Evolutionary conservation across 2,113 vertebrate genomes (phyloP).

Genomic region (Actinemys pallida): DNA sequence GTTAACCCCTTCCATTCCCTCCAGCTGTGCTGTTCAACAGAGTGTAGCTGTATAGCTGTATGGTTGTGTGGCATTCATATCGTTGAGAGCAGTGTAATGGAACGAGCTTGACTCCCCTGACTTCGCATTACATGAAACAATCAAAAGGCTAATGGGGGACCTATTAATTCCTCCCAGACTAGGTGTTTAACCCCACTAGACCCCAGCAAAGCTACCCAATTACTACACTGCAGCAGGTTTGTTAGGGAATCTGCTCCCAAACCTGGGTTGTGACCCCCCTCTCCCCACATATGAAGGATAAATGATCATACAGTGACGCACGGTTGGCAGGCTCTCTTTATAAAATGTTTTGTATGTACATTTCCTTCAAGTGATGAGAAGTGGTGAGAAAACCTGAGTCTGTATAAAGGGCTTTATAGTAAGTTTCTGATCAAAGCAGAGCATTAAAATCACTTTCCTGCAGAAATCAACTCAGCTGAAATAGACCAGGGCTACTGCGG

Average conservation of each 20-base stretch:
- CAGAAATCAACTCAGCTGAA: neutral
- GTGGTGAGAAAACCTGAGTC: neutral
- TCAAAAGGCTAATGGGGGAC: neutral
- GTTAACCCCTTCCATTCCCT: neutral
- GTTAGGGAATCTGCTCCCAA: neutral
- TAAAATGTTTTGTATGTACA: neutral
- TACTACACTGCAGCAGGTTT: neutral
- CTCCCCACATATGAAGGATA: neutral
- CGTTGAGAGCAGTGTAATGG: neutral
- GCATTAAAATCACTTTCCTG: neutral
- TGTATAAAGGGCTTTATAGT: neutral
- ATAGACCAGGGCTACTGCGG: neutral
- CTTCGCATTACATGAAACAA: neutral
- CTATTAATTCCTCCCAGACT: neutral
- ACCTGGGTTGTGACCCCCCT: neutral
- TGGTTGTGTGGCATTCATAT: neutral
- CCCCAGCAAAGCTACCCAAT: neutral
- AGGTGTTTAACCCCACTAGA: neutral
- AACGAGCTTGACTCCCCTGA: neutral
- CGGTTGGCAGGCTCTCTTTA: neutral
- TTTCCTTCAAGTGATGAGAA: neutral
- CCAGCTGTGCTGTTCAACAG: neutral
- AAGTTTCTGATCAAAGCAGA: neutral
- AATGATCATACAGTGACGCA: neutral
- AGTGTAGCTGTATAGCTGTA: neutral